Percentiles rank a stretch among this genome's conserved stretches.
These are phyloP conservation scores for Ophion costatus DNA, from an alignment of 2,888 invertebrate genomes.

Conservation along the genomic window DNA sequence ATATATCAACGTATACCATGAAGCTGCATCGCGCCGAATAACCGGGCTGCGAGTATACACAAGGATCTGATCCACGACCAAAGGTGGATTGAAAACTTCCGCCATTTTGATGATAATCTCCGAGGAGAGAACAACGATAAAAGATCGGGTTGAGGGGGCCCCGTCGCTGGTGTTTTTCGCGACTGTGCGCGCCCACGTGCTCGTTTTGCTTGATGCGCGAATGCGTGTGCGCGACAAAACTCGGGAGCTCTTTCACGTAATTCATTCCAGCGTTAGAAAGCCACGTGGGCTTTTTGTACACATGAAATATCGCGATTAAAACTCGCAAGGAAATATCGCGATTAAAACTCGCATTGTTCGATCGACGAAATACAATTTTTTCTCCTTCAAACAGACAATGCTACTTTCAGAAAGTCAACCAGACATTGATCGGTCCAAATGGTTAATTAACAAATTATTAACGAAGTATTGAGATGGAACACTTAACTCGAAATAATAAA, in stretches of 20 bases:
- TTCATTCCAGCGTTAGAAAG: constrained; percentile 42
- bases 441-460: not conserved
- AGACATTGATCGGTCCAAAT: not conserved
- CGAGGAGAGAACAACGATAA: constrained; percentile 49
- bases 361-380: not conserved
- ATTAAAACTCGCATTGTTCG: not conserved
- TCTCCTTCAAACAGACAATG: not conserved
- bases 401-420: not conserved
- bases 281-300: constrained; percentile 45
- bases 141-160: constrained; percentile 8
- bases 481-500: not conserved
- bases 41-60: not conserved
- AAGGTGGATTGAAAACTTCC: constrained; percentile 16
- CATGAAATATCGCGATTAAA: constrained; percentile 12
- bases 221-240: constrained; percentile 2
- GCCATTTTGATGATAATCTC: constrained; percentile 64
- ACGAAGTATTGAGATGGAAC: not conserved
- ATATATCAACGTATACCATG: not conserved
- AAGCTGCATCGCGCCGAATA: not conserved
- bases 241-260: constrained; percentile 31
- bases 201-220: constrained; percentile 28
- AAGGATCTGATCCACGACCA: not conserved
- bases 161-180: constrained; percentile 49
- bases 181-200: constrained; percentile 58
- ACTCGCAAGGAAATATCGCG: not conserved